phyloP scores from a whole-genome alignment of 2,888 invertebrate genomes.

The Drosophila nr. fundita region DNA sequence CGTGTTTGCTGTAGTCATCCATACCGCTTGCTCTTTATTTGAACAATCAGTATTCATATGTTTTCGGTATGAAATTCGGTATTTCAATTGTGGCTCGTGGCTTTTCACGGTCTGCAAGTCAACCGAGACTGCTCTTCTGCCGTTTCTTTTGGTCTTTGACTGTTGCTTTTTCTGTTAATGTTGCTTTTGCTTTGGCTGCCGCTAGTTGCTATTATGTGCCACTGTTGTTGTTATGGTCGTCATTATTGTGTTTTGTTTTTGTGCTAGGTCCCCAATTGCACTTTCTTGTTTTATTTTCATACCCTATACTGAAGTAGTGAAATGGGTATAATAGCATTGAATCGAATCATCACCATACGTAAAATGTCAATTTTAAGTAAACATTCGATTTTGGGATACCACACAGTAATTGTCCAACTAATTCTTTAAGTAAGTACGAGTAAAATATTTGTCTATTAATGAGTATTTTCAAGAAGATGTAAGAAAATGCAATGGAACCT shows the following conservation, averaged over 20 bases:
- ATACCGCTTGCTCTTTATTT: constrained; percentile 62
- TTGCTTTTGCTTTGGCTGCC: constrained; percentile 38
- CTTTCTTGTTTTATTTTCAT: constrained; percentile 24
- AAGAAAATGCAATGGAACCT: not conserved
- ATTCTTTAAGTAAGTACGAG: not conserved
- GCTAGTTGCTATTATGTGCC: constrained; percentile 41
- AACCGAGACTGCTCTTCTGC: constrained; percentile 82
- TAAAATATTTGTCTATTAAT: not conserved
- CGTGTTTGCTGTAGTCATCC: constrained; percentile 34
- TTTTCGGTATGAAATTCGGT: constrained; percentile 80
- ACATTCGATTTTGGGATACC: not conserved
- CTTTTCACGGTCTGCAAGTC: constrained; percentile 84
- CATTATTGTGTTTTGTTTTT: constrained; percentile 33
- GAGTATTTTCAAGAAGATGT: not conserved
- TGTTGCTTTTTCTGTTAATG: constrained; percentile 60
- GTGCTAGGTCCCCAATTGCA: constrained; percentile 23
- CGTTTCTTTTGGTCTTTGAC: constrained; percentile 75
- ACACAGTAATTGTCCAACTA: no score
- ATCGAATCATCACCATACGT: not conserved
- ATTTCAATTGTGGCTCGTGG: constrained; percentile 84
- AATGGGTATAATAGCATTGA: constrained; percentile 2
- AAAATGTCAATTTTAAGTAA: not conserved
- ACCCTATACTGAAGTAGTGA: constrained; percentile 11
- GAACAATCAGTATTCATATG: constrained; percentile 79
- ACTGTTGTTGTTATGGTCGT: constrained; percentile 33